Base-by-base conservation (phyloP, 2,797 vertebrate species). In the Carapus acus region DNA sequence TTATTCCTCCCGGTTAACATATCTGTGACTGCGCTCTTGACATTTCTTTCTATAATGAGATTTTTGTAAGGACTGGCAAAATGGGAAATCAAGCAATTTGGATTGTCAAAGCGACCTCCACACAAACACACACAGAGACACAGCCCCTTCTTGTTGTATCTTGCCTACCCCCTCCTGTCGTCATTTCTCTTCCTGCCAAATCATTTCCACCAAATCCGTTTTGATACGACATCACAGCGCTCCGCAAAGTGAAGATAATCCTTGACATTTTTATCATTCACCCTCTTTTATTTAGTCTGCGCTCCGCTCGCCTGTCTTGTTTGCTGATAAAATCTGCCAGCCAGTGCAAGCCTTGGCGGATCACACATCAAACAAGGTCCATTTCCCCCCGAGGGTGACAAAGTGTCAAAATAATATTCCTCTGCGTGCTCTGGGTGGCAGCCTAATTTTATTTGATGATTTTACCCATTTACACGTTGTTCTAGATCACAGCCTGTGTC, bases 341-440 rank as follows among this genome's bases (percentile, higher is more conserved):
- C 81, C 64, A 43, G 63, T 80, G 74, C 46, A 6, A 44, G 78
- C 81, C 79, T 54, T 58, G 77, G 80, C 53, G 76, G 82, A 85
- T 86, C 76, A 23, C 74, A 86, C 88, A 88, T 90, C 86, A 89
- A 88, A 86, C n/a, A 88, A 82, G 79, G 12, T 1, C 47, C 60
- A 31, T 58, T 74, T 51, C 48, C 49, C 71, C 80, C 66, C 21
- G 53, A 65, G 78, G 84, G 74, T 63, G 81, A 70, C 38, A 21
- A 50, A 67, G 72, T 84, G 89, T 89, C 87, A 88, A 69, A 84
- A 86, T 71, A 72, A 78, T 66, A 84, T 63, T 74, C 58, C 75
- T 86, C 80, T 83, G 72, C 55, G 67, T 74, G 72, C 80, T 80
- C 79, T 14, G 58, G 65, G 73, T 86, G 88, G 82, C 85, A 53